Percentiles rank a stretch among this genome's conserved stretches.
Conservation (phyloP, 2,888 invertebrate species). For the Ormyrus nitidulus region DNA sequence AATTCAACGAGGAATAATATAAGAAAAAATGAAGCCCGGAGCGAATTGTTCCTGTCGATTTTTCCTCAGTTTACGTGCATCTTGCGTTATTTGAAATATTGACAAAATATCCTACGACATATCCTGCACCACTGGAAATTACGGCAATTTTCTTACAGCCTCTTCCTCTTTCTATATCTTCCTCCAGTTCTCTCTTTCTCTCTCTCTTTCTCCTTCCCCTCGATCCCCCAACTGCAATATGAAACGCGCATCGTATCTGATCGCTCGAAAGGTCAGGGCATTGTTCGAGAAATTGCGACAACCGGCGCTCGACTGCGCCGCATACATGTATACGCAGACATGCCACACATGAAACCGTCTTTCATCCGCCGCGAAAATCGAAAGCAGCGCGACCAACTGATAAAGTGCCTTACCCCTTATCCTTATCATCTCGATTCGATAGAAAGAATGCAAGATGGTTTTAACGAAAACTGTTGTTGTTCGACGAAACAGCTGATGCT, state of each 20-base stretch:
- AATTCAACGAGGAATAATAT: neutral
- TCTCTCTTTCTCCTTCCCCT: neutral
- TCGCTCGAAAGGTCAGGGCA: slow-evolving; percentile 51
- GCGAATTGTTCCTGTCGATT: neutral
- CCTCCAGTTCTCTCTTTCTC: neutral
- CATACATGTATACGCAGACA: neutral
- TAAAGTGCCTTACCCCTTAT: slow-evolving; percentile 29
- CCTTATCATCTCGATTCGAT: neutral
- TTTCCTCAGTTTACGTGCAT: slow-evolving; percentile 21
- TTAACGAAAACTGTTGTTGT: neutral
- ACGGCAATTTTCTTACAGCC: slow-evolving; percentile 42
- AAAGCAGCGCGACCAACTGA: slow-evolving; percentile 43
- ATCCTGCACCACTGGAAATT: slow-evolving; percentile 40
- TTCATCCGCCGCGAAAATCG: slow-evolving; percentile 46
- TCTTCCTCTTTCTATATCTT: slow-evolving; percentile 7
- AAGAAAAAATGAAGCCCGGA: neutral
- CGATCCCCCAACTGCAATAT: neutral
- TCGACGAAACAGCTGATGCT: slow-evolving; percentile 56
- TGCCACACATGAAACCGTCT: slow-evolving; percentile 11
- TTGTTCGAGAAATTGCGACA: slow-evolving; percentile 56
- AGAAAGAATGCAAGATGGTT: neutral
- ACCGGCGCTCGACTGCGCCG: slow-evolving; percentile 19
- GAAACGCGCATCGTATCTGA: slow-evolving; percentile 19
- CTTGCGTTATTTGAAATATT: slow-evolving; percentile 39
- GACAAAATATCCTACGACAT: slow-evolving; percentile 33